Percentiles rank a stretch among this genome's conserved stretches.
phyloP scores from a whole-genome alignment of 2,888 invertebrate genomes.

The Diarsia brunnea region DNA sequence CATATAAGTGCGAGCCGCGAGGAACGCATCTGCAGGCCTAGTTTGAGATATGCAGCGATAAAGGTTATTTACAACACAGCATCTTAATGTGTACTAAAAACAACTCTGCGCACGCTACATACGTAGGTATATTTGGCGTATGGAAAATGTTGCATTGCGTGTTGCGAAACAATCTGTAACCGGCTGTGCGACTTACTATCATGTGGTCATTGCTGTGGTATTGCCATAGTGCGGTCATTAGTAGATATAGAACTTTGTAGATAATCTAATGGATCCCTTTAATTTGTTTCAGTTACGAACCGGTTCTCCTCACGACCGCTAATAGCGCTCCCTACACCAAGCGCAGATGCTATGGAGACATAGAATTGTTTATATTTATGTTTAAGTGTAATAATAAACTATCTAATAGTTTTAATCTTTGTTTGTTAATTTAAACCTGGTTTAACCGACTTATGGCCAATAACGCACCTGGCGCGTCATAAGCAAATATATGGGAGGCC shows the following conservation, averaged over 20 bases:
- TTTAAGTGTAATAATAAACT: slow-evolving; percentile 35
- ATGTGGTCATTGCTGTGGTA: background rate
- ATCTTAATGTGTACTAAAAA: background rate
- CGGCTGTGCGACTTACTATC: background rate
- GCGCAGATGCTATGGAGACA: slow-evolving; percentile 79
- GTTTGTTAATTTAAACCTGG: background rate
- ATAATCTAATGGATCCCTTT: background rate
- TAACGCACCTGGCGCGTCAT: too few species aligned
- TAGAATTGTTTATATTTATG: slow-evolving; percentile 58
- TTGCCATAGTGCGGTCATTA: background rate
- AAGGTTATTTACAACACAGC: background rate
- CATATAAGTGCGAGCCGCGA: too few species aligned
- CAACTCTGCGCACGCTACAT: background rate
- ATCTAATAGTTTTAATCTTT: background rate
- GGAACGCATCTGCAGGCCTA: background rate
- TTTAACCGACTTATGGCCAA: too few species aligned
- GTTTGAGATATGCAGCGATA: background rate
- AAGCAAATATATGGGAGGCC: too few species aligned
- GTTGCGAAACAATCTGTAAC: background rate
- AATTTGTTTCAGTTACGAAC: slow-evolving; percentile 83
- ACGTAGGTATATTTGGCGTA: background rate
- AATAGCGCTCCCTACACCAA: slow-evolving; percentile 70
- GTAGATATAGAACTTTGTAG: background rate
- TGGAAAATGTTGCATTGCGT: background rate
- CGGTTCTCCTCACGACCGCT: slow-evolving; percentile 87